phyloP scores from a whole-genome alignment of 2,113 vertebrate species.

The Oriolus oriolus region DNA sequence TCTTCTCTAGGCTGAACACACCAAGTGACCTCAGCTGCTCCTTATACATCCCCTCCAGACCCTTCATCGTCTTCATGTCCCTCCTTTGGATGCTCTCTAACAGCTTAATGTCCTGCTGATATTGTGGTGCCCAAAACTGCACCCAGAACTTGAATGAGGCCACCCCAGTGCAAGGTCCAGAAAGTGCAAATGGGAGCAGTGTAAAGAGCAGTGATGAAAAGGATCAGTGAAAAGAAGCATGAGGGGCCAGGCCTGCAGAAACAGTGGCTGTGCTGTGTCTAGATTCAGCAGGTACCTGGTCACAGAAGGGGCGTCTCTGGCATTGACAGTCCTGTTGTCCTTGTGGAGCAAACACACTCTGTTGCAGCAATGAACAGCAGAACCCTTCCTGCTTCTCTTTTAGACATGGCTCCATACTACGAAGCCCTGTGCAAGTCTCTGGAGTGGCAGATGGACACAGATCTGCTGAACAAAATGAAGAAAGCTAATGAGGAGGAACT shows the following conservation, averaged over 20 bases:
- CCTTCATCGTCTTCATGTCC: background rate
- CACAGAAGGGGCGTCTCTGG: rapidly evolving
- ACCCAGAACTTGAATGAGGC: background rate
- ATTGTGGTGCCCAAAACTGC: background rate
- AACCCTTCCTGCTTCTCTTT: background rate
- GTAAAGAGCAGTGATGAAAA: background rate
- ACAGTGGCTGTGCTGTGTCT: background rate
- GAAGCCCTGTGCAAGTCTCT: slow-evolving; percentile 92
- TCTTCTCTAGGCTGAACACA: background rate
- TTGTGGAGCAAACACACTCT: rapidly evolving
- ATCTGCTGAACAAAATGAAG: slow-evolving; percentile 91
- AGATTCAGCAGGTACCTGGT: background rate
- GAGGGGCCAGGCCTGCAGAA: background rate
- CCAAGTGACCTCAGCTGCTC: background rate
- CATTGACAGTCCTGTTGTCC: rapidly evolving
- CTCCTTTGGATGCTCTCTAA: background rate
- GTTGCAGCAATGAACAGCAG: rapidly evolving
- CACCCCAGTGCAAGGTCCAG: background rate
- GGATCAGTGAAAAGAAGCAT: background rate
- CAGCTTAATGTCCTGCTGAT: background rate
- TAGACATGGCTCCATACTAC: slow-evolving; percentile 95
- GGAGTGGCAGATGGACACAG: slow-evolving; percentile 87
- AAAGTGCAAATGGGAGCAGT: background rate
- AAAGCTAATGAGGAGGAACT: slow-evolving; percentile 92
- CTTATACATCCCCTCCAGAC: background rate